Percentiles rank a stretch among this genome's conserved stretches.
phyloP scores from a whole-genome alignment of 1,140 invertebrate genomes.

The Megathymus violae region DNA sequence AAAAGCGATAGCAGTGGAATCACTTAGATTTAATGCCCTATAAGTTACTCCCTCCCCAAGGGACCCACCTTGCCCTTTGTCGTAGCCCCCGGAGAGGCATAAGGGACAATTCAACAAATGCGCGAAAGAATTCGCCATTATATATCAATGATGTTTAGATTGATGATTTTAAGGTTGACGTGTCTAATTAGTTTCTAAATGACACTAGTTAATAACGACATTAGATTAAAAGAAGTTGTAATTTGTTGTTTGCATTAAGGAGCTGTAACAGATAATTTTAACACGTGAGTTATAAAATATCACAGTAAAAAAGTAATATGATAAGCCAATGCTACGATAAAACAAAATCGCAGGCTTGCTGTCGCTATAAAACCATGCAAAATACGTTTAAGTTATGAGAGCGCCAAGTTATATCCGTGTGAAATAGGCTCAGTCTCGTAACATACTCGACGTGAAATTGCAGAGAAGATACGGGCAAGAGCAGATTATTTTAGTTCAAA shows the following conservation, averaged over 20 bases:
- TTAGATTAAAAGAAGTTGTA: too few relatives aligned
- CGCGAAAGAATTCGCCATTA: conserved; percentile 58
- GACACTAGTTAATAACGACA: too few relatives aligned
- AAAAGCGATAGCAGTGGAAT: conserved; percentile 66
- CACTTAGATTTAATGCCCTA: conserved; percentile 78
- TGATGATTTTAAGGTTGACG: conserved; percentile 10
- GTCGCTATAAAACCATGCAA: too few relatives aligned
- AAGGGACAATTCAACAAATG: conserved; percentile 62
- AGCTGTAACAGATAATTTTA: too few relatives aligned
- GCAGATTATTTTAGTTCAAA: too few relatives aligned
- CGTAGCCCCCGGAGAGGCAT: conserved; percentile 49
- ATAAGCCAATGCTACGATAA: too few relatives aligned
- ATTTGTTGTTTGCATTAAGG: too few relatives aligned
- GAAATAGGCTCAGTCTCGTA: conserved; percentile 5
- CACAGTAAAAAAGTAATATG: too few relatives aligned
- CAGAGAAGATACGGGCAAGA: too few relatives aligned
- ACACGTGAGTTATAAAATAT: too few relatives aligned
- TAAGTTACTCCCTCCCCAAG: conserved; percentile 64
- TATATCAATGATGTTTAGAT: conserved; percentile 16
- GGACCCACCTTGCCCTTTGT: conserved; percentile 60
- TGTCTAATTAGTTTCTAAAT: conserved; percentile 7
- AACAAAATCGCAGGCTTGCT: too few relatives aligned
- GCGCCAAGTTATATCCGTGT: conserved; percentile 11
- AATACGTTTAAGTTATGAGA: neutral
- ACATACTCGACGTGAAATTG: neutral